Evolutionary conservation across 2,888 invertebrate species (phyloP).

Genomic region (Rhorus exstirpatorius): DNA sequence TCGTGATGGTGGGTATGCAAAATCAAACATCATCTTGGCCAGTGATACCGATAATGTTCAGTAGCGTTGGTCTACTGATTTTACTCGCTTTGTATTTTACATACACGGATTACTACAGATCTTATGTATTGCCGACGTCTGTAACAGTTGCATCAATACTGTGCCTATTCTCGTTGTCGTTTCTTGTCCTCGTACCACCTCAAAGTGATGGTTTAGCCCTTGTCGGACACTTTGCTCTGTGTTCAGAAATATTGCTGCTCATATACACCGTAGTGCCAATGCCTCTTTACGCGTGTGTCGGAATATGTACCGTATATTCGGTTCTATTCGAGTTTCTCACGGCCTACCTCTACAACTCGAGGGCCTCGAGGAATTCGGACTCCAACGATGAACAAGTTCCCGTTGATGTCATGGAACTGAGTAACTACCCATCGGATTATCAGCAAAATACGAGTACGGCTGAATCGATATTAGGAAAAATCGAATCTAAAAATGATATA

Average conservation of each 20-base stretch:
- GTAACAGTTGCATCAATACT: constrained; percentile 90
- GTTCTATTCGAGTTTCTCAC: constrained; percentile 93
- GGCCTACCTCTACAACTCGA: constrained; percentile 79
- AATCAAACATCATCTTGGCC: constrained; percentile 90
- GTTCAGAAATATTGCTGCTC: constrained; percentile 94
- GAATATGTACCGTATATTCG: constrained; percentile 94
- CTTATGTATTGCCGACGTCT: constrained; percentile 91
- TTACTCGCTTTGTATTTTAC: constrained; percentile 90
- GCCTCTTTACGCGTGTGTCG: constrained; percentile 94
- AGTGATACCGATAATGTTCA: constrained; percentile 89
- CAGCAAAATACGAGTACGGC: constrained; percentile 13
- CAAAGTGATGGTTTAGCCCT: constrained; percentile 89
- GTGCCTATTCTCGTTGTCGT: constrained; percentile 90
- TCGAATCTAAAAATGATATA: constrained; percentile 48
- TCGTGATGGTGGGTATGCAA: constrained; percentile 90
- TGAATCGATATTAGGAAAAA: constrained; percentile 47
- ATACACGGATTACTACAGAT: constrained; percentile 91
- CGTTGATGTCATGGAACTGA: constrained; percentile 49
- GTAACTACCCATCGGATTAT: constrained; percentile 61
- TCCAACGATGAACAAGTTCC: neutral
- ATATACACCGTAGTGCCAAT: constrained; percentile 97
- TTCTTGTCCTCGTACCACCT: constrained; percentile 87
- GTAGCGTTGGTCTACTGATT: constrained; percentile 89
- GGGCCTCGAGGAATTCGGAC: constrained; percentile 19
- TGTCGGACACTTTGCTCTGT: constrained; percentile 93